These are phyloP conservation scores for Parascotia fuliginaria DNA, from an alignment of 2,888 invertebrate genomes.

Conservation along the genomic window DNA sequence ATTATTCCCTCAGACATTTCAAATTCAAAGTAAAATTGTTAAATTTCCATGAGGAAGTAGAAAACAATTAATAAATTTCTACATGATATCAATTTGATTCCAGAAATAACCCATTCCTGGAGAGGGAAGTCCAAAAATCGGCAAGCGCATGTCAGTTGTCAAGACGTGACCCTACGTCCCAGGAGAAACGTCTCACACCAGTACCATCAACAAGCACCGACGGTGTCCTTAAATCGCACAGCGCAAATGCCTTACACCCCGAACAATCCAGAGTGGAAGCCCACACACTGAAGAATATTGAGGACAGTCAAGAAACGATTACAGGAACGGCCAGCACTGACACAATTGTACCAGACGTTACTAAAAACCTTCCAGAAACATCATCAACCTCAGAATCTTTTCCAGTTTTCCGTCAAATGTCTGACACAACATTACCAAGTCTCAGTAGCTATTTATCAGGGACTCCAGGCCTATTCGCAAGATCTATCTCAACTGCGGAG, in stretches of 20 bases:
- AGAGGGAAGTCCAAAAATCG: constrained; percentile 88
- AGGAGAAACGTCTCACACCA: constrained; percentile 63
- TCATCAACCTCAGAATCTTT: constrained; percentile 40
- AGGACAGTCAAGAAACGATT: constrained; percentile 70
- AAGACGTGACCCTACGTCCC: constrained; percentile 67
- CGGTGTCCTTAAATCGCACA: constrained; percentile 77
- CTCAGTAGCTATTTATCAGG: constrained; percentile 63
- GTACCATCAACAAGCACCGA: constrained; percentile 54
- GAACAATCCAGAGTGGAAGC: constrained; percentile 50
- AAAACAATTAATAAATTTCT: too few species aligned
- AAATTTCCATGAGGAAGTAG: too few species aligned
- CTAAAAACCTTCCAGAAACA: constrained; percentile 49
- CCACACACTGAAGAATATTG: constrained; percentile 45
- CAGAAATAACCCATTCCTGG: constrained; percentile 83
- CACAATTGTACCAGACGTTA: constrained; percentile 68
- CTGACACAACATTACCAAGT: constrained; percentile 65
- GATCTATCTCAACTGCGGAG: constrained; percentile 69
- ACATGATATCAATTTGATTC: too few species aligned
- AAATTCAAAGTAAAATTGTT: too few species aligned
- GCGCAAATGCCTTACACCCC: constrained; percentile 76
- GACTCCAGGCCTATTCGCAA: constrained; percentile 58
- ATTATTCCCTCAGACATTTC: too few species aligned
- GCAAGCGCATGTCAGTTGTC: constrained; percentile 86
- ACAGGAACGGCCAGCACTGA: constrained; percentile 66
- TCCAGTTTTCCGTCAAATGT: constrained; percentile 64